Conservation (phyloP, 2,113 vertebrate genomes). For the Morone saxatilis region DNA sequence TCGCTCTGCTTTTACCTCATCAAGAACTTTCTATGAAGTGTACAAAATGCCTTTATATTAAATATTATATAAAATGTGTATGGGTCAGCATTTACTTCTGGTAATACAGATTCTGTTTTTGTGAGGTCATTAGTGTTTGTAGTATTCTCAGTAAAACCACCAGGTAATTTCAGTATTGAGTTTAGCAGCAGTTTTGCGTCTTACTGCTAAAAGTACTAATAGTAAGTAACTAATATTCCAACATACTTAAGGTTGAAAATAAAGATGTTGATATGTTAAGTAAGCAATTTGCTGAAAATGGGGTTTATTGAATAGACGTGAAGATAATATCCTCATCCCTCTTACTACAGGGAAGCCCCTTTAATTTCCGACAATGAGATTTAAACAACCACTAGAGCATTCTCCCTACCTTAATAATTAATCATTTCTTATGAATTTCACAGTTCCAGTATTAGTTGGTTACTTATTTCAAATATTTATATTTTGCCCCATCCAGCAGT, state of each 20-base stretch:
- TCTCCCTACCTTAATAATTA: background rate
- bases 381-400: background rate
- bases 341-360: background rate
- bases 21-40: background rate
- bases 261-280: background rate
- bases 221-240: too few relatives aligned
- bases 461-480: conserved; percentile 1
- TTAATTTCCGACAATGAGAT: background rate
- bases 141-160: background rate
- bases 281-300: background rate
- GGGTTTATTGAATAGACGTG: background rate
- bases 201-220: background rate
- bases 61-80: background rate
- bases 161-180: background rate
- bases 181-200: background rate
- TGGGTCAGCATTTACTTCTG: background rate
- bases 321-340: background rate
- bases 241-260: background rate
- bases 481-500: background rate
- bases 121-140: background rate
- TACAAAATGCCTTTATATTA: background rate
- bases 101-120: background rate
- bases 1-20: background rate
- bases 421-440: background rate
- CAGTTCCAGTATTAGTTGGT: background rate